phyloP scores from a whole-genome alignment of 1,140 invertebrate species.

The Aphidius gifuensis region DNA sequence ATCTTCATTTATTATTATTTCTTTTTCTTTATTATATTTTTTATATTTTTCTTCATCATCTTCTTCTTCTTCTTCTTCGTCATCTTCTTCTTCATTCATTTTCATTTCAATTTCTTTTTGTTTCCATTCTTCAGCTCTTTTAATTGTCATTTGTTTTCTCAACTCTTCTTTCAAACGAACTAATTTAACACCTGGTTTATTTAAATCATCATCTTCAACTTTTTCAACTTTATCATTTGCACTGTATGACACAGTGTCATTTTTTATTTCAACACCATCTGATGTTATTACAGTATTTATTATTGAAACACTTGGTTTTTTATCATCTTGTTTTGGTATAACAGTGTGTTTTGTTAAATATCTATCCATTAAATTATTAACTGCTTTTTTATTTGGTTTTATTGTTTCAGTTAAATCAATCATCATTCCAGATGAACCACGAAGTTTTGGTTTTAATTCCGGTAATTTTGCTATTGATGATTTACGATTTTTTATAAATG shows the following conservation, averaged over 20 bases:
- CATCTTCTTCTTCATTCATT: slow-evolving; percentile 42
- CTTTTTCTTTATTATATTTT: slow-evolving; percentile 30
- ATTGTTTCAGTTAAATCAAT: slow-evolving; percentile 58
- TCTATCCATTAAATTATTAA: slow-evolving; percentile 61
- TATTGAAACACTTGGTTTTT: slow-evolving; percentile 50
- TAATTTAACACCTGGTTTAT: slow-evolving; percentile 63
- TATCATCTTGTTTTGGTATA: slow-evolving; percentile 51
- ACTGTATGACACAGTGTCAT: slow-evolving; percentile 44
- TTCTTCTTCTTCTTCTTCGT: slow-evolving; percentile 30
- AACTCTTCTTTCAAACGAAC: slow-evolving; percentile 62
- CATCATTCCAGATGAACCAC: slow-evolving; percentile 57
- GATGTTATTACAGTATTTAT: slow-evolving; percentile 45
- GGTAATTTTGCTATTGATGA: background rate
- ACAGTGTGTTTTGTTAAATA: slow-evolving; percentile 59
- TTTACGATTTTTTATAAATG: slow-evolving; percentile 4
- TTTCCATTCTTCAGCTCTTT: slow-evolving; percentile 63
- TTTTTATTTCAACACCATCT: slow-evolving; percentile 35
- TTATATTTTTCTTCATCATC: slow-evolving; percentile 26
- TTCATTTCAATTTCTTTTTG: slow-evolving; percentile 47
- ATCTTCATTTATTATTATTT: slow-evolving; percentile 29
- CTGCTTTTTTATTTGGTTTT: slow-evolving; percentile 51
- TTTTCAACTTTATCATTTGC: slow-evolving; percentile 28
- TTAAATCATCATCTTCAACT: slow-evolving; percentile 40
- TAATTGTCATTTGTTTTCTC: slow-evolving; percentile 61
- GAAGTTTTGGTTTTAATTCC: slow-evolving; percentile 56